Evolutionary conservation across 2,888 invertebrate genomes (phyloP).

Genomic region (Tillus elongatus): DNA sequence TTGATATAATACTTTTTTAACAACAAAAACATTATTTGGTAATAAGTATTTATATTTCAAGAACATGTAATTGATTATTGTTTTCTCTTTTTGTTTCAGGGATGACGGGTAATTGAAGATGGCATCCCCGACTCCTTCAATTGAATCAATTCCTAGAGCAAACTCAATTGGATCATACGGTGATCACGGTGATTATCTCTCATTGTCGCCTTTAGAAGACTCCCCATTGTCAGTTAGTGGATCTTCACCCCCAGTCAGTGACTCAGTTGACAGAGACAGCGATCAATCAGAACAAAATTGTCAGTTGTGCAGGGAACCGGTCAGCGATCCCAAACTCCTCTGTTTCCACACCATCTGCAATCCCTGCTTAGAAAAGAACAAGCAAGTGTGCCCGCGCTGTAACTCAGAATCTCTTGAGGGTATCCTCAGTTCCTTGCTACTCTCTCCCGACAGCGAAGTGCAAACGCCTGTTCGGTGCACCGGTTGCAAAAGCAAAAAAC

Average conservation of each 20-base stretch:
- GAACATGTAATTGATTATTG: too few relatives aligned
- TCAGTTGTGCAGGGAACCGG: slow-evolving; percentile 67
- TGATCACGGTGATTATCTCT: slow-evolving; percentile 70
- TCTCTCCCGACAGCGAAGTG: slow-evolving; percentile 35
- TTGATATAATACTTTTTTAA: too few relatives aligned
- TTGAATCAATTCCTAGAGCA: slow-evolving; percentile 85
- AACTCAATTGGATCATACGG: slow-evolving; percentile 82
- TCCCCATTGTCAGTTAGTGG: slow-evolving; percentile 77
- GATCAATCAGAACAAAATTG: slow-evolving; percentile 42
- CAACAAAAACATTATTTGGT: too few relatives aligned
- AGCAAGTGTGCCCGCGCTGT: slow-evolving; percentile 66
- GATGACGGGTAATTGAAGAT: slow-evolving; percentile 86
- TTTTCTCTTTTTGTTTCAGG: slow-evolving; percentile 52
- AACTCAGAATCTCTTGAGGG: slow-evolving; percentile 44
- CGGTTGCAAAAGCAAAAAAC: slow-evolving; percentile 91
- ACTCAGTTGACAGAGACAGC: slow-evolving; percentile 64
- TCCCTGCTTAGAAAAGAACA: slow-evolving; percentile 69
- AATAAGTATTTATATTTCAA: too few relatives aligned
- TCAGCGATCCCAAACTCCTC: slow-evolving; percentile 64
- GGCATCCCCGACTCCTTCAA: slow-evolving; percentile 87
- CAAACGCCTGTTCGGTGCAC: slow-evolving; percentile 69
- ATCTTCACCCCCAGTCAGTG: slow-evolving; percentile 78
- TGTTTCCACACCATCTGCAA: slow-evolving; percentile 82
- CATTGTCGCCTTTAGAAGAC: slow-evolving; percentile 49
- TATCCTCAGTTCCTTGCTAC: slow-evolving; percentile 37